Base-by-base conservation (phyloP, 2,113 vertebrate genomes). In the Lanius collurio region DNA sequence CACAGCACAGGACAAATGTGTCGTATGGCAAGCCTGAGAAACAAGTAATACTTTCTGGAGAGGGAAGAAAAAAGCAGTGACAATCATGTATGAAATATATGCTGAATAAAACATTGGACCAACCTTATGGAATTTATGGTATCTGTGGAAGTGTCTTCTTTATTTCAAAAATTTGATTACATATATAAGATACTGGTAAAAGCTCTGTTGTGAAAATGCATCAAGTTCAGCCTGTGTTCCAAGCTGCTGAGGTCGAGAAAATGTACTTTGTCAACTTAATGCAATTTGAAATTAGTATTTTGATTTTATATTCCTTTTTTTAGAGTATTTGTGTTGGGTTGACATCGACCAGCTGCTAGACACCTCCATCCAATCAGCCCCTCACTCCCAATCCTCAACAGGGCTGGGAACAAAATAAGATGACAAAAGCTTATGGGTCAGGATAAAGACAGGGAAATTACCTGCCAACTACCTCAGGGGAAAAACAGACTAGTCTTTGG, bases 321-420 rank as follows among this genome's bases (percentile, higher is more conserved):
- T 22, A 56, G 13, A n/a, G 5, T 39, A 6, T 17, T 42, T 74
- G 10, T 21, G 6, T 37, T 23, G 13, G 10, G 6, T 13, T 81
- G n/a, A 65, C 8, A 7, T 62, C 2, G 2, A 31, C 9, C 31
- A 60, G 37, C 15, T 49, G 15, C 16, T 20, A 39, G 11, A 46
- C 16, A 55, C 3, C 27, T 14, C 13, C 16, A 31, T 11, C 5
- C 23, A n/a, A 11, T 6, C 19, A 11, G 3, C 60, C 8, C 11
- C 35, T 59, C 0, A 0, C 9, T 83, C 27, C 11, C 2, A 62
- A 16, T 19, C 30, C 28, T 56, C 41, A 69, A 4, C 2, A 14
- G 6, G 2, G 4, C 6, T 55, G 23, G 14, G 21, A 14, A 70
- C 31, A 76, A 75, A 59, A 19, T 6, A 46, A n/a, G 16, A 52